phyloP scores from a whole-genome alignment of 1,140 invertebrate species.

The Drosophila erecta region DNA sequence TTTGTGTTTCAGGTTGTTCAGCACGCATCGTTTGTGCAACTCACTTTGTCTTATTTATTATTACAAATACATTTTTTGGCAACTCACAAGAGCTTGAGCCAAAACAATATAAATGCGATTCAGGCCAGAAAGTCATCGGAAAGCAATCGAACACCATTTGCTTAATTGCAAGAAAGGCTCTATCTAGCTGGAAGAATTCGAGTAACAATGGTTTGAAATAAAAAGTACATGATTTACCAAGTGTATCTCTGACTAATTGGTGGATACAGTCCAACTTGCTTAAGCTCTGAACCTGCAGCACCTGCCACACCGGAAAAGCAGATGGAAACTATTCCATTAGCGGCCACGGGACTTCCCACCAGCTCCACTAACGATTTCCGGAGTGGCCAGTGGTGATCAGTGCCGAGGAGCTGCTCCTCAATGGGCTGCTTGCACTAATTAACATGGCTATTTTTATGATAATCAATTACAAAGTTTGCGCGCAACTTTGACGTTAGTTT shows the following conservation, averaged over 20 bases:
- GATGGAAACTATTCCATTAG: conserved; percentile 66
- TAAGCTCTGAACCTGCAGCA: not conserved
- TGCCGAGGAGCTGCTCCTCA: conserved; percentile 17
- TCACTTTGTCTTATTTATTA: not conserved
- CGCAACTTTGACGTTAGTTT: conserved; percentile 57
- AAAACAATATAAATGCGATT: not conserved
- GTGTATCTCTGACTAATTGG: too few species aligned
- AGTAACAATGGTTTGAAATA: not conserved
- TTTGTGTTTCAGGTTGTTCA: too few species aligned
- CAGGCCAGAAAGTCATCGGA: not conserved
- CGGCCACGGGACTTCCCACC: conserved; percentile 37
- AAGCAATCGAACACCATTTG: conserved; percentile 9
- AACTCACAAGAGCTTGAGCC: too few species aligned
- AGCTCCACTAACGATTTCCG: conserved; percentile 55
- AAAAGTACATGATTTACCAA: too few species aligned
- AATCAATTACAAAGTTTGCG: conserved; percentile 76
- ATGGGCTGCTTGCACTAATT: conserved; percentile 51
- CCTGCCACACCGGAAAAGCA: conserved; percentile 1
- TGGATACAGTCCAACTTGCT: too few species aligned
- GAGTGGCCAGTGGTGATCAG: conserved; percentile 56
- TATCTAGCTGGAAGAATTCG: not conserved
- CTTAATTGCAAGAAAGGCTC: not conserved
- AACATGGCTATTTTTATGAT: conserved; percentile 72
- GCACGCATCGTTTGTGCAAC: too few species aligned
- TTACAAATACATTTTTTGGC: not conserved